Evolutionary conservation across 2,797 vertebrate genomes (phyloP), one percentile per base, ranked within the genome.

Genomic region (Acrocephalus scirpaceus): DNA sequence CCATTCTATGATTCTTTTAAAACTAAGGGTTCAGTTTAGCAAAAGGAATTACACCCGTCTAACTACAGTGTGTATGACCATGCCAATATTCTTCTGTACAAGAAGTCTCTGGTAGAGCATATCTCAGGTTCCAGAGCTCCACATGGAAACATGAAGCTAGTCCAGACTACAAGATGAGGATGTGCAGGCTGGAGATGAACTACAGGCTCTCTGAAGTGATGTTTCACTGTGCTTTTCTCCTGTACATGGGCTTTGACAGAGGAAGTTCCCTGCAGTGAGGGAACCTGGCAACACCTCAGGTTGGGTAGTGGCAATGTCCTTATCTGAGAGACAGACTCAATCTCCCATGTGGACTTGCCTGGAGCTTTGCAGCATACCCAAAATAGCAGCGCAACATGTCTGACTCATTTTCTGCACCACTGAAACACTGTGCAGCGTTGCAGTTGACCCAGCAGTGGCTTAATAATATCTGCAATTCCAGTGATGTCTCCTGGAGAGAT

Each of bases 341-440:
- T 26, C n/a, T 88, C 69, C 72, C 73, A n/a, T 40, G 60, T n/a
- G 66, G 34, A 56, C 56, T 81, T 65, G n/a, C 50, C 88, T 56
- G 58, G 54, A 91, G 44, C 30, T 89, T 86, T 88, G 67, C 64
- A 61, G 80, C 0, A 0, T 30, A 54, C 42, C 16, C 3, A 1
- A 85, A 94, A 90, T 60, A 91, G 86, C 58, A 89, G 56, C 64
- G 44, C 32, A 51, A 50, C 2, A 1, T 5, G 3, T 45, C 74
- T 91, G 85, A 54, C 45, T 91, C 54, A 26, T 29, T 38, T 92
- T n/a, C 27, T n/a, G 36, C 1, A 2, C 61, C 36, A 21, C 85
- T 72, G 51, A 81, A 77, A 80, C 2, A 1, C 67, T 4, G 2
- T 4, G 3, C 48, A 57, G 51, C 0, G 0, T 56, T 88, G 62